Percentiles rank a stretch among this genome's conserved stretches.
These are phyloP conservation scores for Poecile montanus DNA, from an alignment of 2,797 vertebrate species.

Conservation along the genomic window DNA sequence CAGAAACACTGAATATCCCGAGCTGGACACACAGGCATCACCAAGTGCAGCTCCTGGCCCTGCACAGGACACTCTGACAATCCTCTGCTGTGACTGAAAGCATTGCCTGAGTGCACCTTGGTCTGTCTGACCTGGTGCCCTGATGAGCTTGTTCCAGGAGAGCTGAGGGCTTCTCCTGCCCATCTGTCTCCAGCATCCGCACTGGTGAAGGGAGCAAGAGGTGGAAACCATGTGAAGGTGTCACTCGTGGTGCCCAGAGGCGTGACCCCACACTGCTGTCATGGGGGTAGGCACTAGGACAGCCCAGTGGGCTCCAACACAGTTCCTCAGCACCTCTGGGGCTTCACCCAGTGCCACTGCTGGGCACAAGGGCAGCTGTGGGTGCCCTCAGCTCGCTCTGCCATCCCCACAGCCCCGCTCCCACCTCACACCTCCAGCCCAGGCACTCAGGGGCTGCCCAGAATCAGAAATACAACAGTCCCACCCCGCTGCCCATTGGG, in stretches of 20 bases:
- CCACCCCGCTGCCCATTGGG: too few species aligned
- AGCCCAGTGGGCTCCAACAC: accelerated
- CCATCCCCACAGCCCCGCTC: not conserved
- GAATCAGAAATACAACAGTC: accelerated
- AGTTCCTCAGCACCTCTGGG: accelerated
- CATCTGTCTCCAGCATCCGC: accelerated
- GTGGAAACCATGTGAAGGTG: too few species aligned
- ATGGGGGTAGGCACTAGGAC: not conserved
- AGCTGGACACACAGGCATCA: not conserved
- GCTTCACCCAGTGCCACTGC: too few species aligned
- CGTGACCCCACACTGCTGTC: accelerated
- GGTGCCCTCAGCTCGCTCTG: not conserved
- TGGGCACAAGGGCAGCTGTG: not conserved
- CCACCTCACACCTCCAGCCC: accelerated
- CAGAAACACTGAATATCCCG: accelerated
- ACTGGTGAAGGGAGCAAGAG: not conserved
- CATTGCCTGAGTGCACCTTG: accelerated
- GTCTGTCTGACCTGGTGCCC: not conserved
- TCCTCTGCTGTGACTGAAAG: not conserved
- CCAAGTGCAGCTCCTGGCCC: not conserved
- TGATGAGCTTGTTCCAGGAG: not conserved
- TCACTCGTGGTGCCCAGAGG: not conserved
- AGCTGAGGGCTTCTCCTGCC: not conserved
- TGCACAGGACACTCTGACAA: not conserved
- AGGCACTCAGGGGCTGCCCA: not conserved